These are phyloP conservation scores for Eurystomus gularis DNA, from an alignment of 2,113 vertebrate species.

Conservation along the genomic window DNA sequence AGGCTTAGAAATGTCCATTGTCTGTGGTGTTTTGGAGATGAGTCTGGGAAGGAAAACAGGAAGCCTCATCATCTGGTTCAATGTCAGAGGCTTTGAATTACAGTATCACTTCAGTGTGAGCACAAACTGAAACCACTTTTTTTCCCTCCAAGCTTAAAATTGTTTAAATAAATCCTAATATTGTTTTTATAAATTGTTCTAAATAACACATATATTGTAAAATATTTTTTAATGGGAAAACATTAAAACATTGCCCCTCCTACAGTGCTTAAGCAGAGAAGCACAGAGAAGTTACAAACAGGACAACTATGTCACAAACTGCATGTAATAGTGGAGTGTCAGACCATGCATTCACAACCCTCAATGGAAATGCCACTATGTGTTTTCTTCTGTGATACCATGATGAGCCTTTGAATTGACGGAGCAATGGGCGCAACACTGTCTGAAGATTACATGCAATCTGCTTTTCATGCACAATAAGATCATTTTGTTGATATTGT, in stretches of 20 bases:
- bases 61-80: background rate
- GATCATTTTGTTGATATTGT: constrained; percentile 20
- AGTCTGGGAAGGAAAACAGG: background rate
- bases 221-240: background rate
- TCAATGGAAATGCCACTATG: background rate
- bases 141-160: background rate
- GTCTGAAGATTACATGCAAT: constrained; percentile 12
- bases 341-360: background rate
- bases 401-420: background rate
- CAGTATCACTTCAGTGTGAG: background rate
- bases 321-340: background rate
- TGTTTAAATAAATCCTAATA: background rate
- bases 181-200: background rate
- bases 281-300: background rate
- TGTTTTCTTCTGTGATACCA: background rate
- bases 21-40: background rate
- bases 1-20: background rate
- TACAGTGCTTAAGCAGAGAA: background rate
- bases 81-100: background rate
- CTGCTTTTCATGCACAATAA: constrained; percentile 56
- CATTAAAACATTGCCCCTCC: background rate
- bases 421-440: constrained; percentile 2
- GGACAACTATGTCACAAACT: background rate
- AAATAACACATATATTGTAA: background rate
- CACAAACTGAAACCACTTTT: background rate